These are phyloP conservation scores for Lasius fuliginosus DNA, from an alignment of 2,888 invertebrate species.

Conservation along the genomic window DNA sequence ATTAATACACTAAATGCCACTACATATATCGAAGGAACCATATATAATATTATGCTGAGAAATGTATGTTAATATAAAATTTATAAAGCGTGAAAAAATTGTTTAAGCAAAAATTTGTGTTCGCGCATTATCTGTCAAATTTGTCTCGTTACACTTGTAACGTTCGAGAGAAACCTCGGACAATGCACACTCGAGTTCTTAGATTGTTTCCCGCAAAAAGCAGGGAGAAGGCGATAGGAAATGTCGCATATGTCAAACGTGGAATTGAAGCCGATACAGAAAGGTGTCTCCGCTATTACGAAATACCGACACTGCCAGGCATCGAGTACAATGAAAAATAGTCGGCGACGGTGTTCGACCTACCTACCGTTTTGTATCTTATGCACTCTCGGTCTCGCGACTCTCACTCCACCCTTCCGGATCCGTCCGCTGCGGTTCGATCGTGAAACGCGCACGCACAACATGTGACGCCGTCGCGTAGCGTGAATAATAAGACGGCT, in stretches of 20 bases:
- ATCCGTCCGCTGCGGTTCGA: constrained; percentile 55
- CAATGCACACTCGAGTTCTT: neutral
- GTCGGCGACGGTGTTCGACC: constrained; percentile 38
- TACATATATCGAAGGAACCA: neutral
- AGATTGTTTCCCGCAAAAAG: constrained; percentile 31
- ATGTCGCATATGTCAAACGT: constrained; percentile 69
- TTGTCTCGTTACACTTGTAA: neutral
- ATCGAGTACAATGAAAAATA: constrained; percentile 34
- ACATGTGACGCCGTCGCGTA: constrained; percentile 71
- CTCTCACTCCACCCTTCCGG: constrained; percentile 47
- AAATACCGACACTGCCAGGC: constrained; percentile 28
- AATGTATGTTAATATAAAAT: neutral
- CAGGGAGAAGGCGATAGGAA: constrained; percentile 69
- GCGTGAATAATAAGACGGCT: constrained; percentile 77
- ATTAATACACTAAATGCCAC: neutral
- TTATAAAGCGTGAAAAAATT: neutral
- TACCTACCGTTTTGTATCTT: constrained; percentile 31
- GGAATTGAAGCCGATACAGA: constrained; percentile 15
- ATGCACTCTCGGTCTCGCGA: constrained; percentile 45
- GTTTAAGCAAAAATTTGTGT: neutral
- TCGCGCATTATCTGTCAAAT: neutral
- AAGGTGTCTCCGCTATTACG: constrained; percentile 35
- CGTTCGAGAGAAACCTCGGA: neutral
- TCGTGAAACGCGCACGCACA: constrained; percentile 56
- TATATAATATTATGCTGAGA: neutral